A percentile compares a stretch with the other conserved stretches of the same genome.
Evolutionary conservation across 64 coral and sea anemone species (phyloP).

Genomic region (Stylophora pistillata): DNA sequence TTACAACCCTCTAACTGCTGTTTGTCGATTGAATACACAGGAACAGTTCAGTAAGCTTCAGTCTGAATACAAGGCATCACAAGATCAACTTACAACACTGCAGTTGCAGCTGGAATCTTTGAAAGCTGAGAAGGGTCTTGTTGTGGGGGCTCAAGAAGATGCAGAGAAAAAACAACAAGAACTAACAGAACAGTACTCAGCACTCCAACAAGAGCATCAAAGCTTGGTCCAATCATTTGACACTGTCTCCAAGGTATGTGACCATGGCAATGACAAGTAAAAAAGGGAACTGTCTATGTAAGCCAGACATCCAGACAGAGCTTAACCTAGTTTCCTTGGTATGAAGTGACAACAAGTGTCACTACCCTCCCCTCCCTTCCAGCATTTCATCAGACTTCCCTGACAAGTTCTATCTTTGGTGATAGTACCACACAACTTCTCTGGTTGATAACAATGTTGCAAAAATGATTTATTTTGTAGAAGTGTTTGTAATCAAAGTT

Average conservation of each 20-base stretch:
- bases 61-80: conserved; percentile 13
- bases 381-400: too few species aligned
- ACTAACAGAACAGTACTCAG: conserved; percentile 43
- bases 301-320: too few species aligned
- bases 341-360: too few species aligned
- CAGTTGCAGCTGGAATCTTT: conserved; percentile 17
- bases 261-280: background rate
- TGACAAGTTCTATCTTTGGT: too few species aligned
- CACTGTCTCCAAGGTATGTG: background rate
- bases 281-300: too few species aligned
- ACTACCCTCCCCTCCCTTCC: too few species aligned
- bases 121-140: conserved; percentile 5
- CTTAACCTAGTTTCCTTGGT: too few species aligned
- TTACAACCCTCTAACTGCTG: background rate
- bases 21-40: background rate
- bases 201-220: conserved; percentile 42
- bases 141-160: conserved; percentile 10
- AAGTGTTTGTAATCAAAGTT: too few species aligned
- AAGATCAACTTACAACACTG: conserved; percentile 10
- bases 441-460: too few species aligned
- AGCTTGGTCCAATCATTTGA: conserved; percentile 1
- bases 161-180: conserved; percentile 31
- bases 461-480: too few species aligned
- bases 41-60: background rate
- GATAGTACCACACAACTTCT: too few species aligned